Conservation (phyloP, 2,888 invertebrate species). For the Macaria liturata region DNA sequence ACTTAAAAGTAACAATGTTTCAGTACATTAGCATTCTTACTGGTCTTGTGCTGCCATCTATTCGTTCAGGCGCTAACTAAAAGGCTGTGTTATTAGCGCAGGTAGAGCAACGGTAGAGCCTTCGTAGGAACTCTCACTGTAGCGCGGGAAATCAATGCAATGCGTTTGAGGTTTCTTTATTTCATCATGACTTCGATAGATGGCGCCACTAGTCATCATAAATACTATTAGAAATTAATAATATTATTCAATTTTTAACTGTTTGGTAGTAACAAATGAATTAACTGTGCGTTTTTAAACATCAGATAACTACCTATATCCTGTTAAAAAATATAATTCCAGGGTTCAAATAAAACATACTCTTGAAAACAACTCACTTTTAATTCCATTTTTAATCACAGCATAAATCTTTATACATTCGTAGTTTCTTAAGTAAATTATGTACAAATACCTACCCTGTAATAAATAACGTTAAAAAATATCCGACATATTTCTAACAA, state of each 20-base stretch:
- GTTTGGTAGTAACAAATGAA: too few species aligned
- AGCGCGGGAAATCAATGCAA: too few species aligned
- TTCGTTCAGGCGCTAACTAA: conserved; percentile 31
- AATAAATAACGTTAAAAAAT: conserved; percentile 28
- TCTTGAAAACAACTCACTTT: conserved; percentile 53
- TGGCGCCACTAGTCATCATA: conserved; percentile 34
- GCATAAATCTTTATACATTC: conserved; percentile 30
- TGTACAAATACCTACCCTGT: conserved; percentile 39
- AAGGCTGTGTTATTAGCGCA: conserved; percentile 29
- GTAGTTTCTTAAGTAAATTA: conserved; percentile 29
- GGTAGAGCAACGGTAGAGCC: too few species aligned
- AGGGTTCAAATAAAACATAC: conserved; percentile 36
- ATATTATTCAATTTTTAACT: too few species aligned
- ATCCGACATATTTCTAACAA: conserved; percentile 10
- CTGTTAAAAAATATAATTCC: neutral
- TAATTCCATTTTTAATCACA: conserved; percentile 53
- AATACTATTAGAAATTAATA: too few species aligned
- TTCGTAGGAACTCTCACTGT: too few species aligned
- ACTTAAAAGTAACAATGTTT: too few species aligned
- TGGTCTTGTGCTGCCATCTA: conserved; percentile 43
- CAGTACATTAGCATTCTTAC: too few species aligned
- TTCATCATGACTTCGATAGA: conserved; percentile 32
- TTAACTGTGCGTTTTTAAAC: too few species aligned
- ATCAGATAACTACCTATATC: too few species aligned
- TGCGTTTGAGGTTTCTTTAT: neutral